Base-by-base conservation (phyloP, 2,113 vertebrate genomes). In the Numenius arquata region DNA sequence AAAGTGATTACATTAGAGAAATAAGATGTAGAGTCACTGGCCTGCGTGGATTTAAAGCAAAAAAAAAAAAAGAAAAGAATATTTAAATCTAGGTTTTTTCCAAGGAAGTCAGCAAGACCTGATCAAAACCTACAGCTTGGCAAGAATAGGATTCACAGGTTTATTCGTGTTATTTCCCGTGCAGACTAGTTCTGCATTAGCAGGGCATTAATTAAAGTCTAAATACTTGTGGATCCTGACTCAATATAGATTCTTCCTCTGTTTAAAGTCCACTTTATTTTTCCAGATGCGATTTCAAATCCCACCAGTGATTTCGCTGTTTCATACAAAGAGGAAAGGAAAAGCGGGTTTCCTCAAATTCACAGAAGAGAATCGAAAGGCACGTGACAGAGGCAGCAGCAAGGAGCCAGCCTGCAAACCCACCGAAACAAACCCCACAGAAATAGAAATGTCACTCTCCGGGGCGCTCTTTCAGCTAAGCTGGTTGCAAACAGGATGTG, bases 401-500 rank as follows among this genome's bases (percentile, higher is more conserved):
- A 88, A 20, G 67, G 45, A 58, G 67, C 25, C 74, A 89, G 88
- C 47, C 75, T 65, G 56, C 36, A 88, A 67, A 61, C 36, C 11
- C 45, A 29, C 17, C 23, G 72, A 55, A 90, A 92, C 52, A 81
- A 81, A 65, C 70, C 65, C 76, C 65, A 52, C 34, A 84, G 72
- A 85, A 95, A 92, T 2, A 93, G 79, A 74, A 90, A 52, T 29
- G 30, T 47, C 76, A 32, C 72, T 71, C 67, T 66, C 77, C 79
- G 53, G 72, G 61, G 56, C 0, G 0, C 48, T 71, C 27, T 70
- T 70, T 75, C 1, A 1, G 66, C 72, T 71, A 14, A 61, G 48
- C 70, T 65, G 76, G 52, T 56, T 80, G 61, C 73, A 94, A 94
- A 96, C 90, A 94, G 95, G 95, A 96, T 89, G 90, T 87, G 86